A percentile compares a stretch with the other conserved stretches of the same genome.
Evolutionary conservation across 1,140 invertebrate species (phyloP).

Genomic region (Dolichoris vasculosae): DNA sequence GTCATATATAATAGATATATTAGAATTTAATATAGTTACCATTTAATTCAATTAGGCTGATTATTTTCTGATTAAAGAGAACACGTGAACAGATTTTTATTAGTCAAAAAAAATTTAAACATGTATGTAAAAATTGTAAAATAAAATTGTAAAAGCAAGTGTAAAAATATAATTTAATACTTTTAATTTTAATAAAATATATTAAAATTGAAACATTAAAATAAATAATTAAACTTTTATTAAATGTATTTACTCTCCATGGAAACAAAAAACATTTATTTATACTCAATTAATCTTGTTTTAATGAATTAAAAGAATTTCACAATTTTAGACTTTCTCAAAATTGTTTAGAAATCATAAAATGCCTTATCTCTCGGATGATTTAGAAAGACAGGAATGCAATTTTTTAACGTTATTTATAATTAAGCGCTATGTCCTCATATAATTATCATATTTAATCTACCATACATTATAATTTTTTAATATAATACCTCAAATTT

Average conservation of each 20-base stretch:
- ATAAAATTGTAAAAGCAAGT: too few relatives aligned
- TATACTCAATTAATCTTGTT: not conserved
- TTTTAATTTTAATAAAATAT: not conserved
- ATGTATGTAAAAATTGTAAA: too few relatives aligned
- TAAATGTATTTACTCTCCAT: not conserved
- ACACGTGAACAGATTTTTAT: too few relatives aligned
- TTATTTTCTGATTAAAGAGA: too few relatives aligned
- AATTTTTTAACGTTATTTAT: conserved; percentile 13
- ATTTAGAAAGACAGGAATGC: conserved; percentile 9
- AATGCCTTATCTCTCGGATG: conserved; percentile 31
- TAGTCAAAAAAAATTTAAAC: too few relatives aligned
- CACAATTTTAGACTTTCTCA: conserved; percentile 32
- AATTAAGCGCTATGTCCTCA: not conserved
- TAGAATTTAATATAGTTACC: too few relatives aligned
- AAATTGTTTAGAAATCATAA: conserved; percentile 38
- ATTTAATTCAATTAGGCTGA: too few relatives aligned
- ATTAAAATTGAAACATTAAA: not conserved
- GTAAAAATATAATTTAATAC: not conserved
- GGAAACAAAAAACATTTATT: not conserved
- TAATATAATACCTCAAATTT: conserved; percentile 16
- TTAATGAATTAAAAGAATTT: conserved; percentile 22
- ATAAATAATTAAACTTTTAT: not conserved
- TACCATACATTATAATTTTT: not conserved
- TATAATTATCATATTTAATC: conserved; percentile 22
- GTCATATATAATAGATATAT: too few relatives aligned